Evolutionary conservation across 2,797 vertebrate species (phyloP).

Genomic region (Chrosomus eos): DNA sequence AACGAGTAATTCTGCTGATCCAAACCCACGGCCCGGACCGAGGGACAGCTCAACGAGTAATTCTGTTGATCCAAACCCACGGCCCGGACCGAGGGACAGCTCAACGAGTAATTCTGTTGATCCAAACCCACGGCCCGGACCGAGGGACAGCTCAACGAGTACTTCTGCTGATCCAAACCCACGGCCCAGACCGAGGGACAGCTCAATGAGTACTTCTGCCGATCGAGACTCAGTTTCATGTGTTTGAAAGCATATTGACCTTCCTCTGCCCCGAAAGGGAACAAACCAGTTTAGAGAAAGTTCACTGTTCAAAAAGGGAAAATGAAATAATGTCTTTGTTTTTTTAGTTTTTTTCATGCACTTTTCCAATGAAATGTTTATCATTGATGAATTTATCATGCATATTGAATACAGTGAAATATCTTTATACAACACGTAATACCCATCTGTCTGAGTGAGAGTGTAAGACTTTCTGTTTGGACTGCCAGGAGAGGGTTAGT

Average conservation of each 20-base stretch:
- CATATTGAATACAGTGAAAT: not conserved
- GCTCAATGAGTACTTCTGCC: too few relatives aligned
- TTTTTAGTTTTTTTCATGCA: slow-evolving; percentile 61
- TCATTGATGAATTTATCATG: not conserved
- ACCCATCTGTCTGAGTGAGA: slow-evolving; percentile 29
- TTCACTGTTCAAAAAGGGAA: slow-evolving; percentile 57
- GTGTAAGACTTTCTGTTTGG: not conserved
- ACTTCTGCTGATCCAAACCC: too few relatives aligned
- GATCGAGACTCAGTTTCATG: not conserved
- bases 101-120: slow-evolving; percentile 94
- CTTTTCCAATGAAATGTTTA: slow-evolving; percentile 59
- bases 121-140: slow-evolving; percentile 70
- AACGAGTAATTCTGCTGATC: too few relatives aligned
- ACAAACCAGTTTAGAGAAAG: slow-evolving; percentile 55
- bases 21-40: slow-evolving; percentile 76
- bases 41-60: slow-evolving; percentile 88
- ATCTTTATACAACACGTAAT: slow-evolving; percentile 29
- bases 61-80: slow-evolving; percentile 82
- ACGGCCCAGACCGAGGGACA: too few relatives aligned
- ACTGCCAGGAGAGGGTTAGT: slow-evolving; percentile 56
- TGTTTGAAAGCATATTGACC: not conserved
- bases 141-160: slow-evolving; percentile 68
- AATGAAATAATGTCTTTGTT: slow-evolving; percentile 43
- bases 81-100: slow-evolving; percentile 69
- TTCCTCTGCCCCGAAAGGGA: slow-evolving; percentile 66